Evolutionary conservation across 2,888 invertebrate species (phyloP).

Genomic region (Campoplex nolae): DNA sequence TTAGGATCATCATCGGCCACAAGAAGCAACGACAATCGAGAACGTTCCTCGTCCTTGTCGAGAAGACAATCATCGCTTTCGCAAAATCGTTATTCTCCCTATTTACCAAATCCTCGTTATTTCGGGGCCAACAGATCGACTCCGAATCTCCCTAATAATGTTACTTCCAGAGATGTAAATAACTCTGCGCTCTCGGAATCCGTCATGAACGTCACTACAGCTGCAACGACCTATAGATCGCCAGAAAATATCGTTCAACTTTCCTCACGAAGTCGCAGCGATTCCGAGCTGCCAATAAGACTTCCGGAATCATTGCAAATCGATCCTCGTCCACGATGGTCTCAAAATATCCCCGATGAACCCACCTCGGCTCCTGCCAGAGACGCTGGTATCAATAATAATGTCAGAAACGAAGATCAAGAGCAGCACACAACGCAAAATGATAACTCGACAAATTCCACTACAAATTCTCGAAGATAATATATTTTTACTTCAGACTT

Average conservation of each 20-base stretch:
- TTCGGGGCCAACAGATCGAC: conserved; percentile 47
- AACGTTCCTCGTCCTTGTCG: conserved; percentile 3
- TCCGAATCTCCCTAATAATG: neutral
- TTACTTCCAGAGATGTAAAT: neutral
- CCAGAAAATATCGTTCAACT: conserved; percentile 2
- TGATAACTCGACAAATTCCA: conserved; percentile 15
- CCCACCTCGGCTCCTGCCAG: conserved; percentile 18
- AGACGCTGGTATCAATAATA: conserved; percentile 21
- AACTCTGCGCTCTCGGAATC: conserved; percentile 41
- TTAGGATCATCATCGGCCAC: conserved; percentile 8
- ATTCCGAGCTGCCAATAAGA: conserved; percentile 18
- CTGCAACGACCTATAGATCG: conserved; percentile 15
- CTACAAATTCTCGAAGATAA: conserved; percentile 33
- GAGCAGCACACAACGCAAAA: neutral
- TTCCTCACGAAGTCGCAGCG: conserved; percentile 21
- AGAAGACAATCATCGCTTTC: conserved; percentile 62
- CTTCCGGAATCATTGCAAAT: conserved; percentile 23
- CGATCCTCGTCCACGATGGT: conserved; percentile 3
- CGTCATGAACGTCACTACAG: conserved; percentile 14
- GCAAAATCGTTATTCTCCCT: conserved; percentile 74
- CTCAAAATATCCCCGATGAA: conserved; percentile 16
- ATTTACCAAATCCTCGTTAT: conserved; percentile 67
- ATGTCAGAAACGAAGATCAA: conserved; percentile 38
- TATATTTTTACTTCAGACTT: conserved; percentile 9
- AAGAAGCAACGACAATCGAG: neutral